These are phyloP conservation scores for Danaus plexippus DNA, from an alignment of 1,140 invertebrate species.

Conservation along the genomic window DNA sequence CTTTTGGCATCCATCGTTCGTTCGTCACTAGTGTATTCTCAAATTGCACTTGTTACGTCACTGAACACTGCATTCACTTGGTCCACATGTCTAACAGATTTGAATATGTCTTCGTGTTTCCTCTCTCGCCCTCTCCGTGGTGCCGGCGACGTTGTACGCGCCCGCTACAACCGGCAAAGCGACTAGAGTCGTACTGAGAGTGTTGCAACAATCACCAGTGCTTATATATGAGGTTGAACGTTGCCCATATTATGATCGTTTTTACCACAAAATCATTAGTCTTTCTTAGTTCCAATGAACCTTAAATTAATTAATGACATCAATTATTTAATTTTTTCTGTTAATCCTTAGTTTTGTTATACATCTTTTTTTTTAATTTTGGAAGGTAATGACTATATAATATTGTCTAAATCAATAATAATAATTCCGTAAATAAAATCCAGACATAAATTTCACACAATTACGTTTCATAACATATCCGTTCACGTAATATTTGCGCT, in stretches of 20 bases:
- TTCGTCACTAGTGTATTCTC: conserved; percentile 37
- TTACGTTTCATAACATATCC: conserved; percentile 3
- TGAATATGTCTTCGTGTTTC: conserved; percentile 36
- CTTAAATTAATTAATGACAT: no score
- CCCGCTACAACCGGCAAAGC: conserved; percentile 70
- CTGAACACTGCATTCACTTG: conserved; percentile 63
- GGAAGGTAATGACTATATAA: no score
- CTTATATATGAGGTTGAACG: conserved; percentile 66
- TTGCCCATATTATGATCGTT: conserved; percentile 13
- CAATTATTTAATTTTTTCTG: no score
- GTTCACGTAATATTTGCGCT: conserved; percentile 13
- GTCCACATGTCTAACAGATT: conserved; percentile 54
- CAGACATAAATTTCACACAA: no score
- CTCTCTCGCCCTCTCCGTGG: conserved; percentile 72
- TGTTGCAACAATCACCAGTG: conserved; percentile 63
- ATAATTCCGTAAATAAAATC: no score
- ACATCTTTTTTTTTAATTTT: no score
- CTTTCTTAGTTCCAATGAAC: no score
- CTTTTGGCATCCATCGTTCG: conserved; percentile 60
- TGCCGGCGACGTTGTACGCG: conserved; percentile 51
- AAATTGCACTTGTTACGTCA: conserved; percentile 57
- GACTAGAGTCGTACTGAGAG: conserved; percentile 73
- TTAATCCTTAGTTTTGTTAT: no score
- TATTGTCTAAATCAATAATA: no score
- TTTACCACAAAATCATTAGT: no score